A percentile compares a stretch with the other conserved stretches of the same genome.
Conservation (phyloP, 2,888 invertebrate genomes). For the Entomobrya multifasciata region DNA sequence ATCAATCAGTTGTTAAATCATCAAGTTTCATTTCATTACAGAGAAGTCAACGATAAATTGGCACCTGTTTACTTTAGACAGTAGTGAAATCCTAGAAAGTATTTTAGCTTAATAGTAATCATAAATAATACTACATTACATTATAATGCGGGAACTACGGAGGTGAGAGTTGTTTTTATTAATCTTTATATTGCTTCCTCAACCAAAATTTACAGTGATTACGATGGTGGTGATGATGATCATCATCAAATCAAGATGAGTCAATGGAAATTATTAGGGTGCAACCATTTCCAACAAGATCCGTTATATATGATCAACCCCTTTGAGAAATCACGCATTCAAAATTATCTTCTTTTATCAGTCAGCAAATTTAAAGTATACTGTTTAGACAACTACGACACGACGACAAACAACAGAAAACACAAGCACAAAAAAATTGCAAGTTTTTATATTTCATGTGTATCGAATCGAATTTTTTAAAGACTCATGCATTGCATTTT, state of each 20-base stretch:
- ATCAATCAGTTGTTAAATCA: too few species aligned
- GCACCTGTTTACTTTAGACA: background rate
- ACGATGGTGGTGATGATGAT: too few species aligned
- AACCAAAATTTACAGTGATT: constrained; percentile 39
- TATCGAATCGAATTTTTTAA: too few species aligned
- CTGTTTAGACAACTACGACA: background rate
- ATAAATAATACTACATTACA: background rate
- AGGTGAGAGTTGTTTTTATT: constrained; percentile 54
- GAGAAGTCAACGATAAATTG: constrained; percentile 37
- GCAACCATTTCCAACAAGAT: constrained; percentile 56
- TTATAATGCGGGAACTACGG: background rate
- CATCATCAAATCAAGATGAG: constrained; percentile 59
- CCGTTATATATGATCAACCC: constrained; percentile 34
- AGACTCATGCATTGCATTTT: background rate
- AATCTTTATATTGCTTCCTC: constrained; percentile 44
- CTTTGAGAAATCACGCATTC: constrained; percentile 61
- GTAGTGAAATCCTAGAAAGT: constrained; percentile 57
- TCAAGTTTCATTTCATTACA: constrained; percentile 42
- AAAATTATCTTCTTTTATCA: constrained; percentile 35
- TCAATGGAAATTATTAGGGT: constrained; percentile 72
- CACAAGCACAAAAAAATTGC: constrained; percentile 16
- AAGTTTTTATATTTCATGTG: background rate
- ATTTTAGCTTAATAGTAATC: background rate
- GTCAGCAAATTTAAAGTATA: background rate
- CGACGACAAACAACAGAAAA: background rate